Evolutionary conservation across 1,140 invertebrate species (phyloP), one percentile per base, ranked within the genome.

Genomic region (Brachionus rubens): DNA sequence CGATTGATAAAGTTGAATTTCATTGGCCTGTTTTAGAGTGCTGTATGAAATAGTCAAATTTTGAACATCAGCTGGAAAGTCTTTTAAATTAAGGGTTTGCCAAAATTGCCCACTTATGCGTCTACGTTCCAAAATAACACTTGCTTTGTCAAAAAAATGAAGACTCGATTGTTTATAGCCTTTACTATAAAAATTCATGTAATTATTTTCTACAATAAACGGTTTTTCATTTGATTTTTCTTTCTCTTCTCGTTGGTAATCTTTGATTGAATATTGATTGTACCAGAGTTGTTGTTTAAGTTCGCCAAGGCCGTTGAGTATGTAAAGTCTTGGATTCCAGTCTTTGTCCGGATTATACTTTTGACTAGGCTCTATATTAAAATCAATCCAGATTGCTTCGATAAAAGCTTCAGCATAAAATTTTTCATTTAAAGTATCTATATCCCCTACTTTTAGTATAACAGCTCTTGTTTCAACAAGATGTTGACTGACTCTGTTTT

Each of bases 381-480:
- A 43, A 46, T 65, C 77, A 5, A 36, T 36, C 77, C 77, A 78
- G 28, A 26, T 59, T n/a, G 75, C 76, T 50, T 77, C 56, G 9
- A 77, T 52, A 47, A 77, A 76, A 10, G 70, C 76, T 50, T 78
- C 78, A 0, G 78, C 77, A 52, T 77, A 47, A 65, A 68, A 78
- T 30, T 72, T 70, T 19, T 78, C 78, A 47, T 78, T 77, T 33
- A 79, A 43, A 14, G 78, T 78, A 46, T 79, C 76, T 46, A 78
- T 77, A 40, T 78, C 77, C 10, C 77, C 77, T 19, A 78, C 75
- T 75, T 78, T 78, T 30, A 79, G 21, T 33, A 78, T 77, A 19
- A 70, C 75, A 7, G 68, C 47, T 28, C 75, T 28, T 2, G 36
- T 48, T 21, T 70, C 65, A 30, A 70, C 65, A 12, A 65, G 21